These are phyloP conservation scores for Lethocerus indicus DNA, from an alignment of 1,140 invertebrate species.

Conservation along the genomic window DNA sequence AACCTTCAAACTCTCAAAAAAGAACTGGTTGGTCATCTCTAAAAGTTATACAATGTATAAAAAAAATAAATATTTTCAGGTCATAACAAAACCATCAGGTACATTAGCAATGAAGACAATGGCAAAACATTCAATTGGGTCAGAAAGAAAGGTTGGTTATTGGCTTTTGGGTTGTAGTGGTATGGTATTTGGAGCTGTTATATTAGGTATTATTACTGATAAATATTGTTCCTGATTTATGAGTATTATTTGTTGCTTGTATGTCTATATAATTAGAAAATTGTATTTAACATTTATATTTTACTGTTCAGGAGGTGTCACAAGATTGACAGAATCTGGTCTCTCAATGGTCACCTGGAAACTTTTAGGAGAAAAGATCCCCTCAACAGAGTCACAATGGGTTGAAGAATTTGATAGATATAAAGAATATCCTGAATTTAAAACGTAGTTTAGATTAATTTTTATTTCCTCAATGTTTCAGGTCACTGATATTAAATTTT, in stretches of 20 bases:
- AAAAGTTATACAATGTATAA: no score
- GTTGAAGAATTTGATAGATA: constrained; percentile 81
- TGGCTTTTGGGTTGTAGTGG: constrained; percentile 86
- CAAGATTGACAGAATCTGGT: constrained; percentile 90
- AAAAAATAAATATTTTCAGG: background rate
- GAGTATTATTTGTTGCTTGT: background rate
- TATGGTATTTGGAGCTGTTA: constrained; percentile 87
- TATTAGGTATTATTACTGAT: constrained; percentile 48
- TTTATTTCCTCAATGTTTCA: background rate
- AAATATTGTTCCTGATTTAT: constrained; percentile 1
- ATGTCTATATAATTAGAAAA: no score
- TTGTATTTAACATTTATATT: constrained; percentile 7
- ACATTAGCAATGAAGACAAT: background rate
- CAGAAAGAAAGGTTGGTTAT: constrained; percentile 58
- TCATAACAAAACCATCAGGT: background rate
- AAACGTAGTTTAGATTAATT: constrained; percentile 50
- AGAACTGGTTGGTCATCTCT: no score
- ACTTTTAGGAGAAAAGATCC: constrained; percentile 76
- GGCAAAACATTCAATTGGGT: constrained; percentile 6
- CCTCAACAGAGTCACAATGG: constrained; percentile 68
- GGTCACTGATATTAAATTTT: background rate
- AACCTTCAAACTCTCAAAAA: no score
- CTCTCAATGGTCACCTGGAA: constrained; percentile 98
- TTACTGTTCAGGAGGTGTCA: constrained; percentile 50
- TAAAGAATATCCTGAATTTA: constrained; percentile 91